Evolutionary conservation across 1,140 invertebrate species (phyloP).

Genomic region (Phortica variegata): DNA sequence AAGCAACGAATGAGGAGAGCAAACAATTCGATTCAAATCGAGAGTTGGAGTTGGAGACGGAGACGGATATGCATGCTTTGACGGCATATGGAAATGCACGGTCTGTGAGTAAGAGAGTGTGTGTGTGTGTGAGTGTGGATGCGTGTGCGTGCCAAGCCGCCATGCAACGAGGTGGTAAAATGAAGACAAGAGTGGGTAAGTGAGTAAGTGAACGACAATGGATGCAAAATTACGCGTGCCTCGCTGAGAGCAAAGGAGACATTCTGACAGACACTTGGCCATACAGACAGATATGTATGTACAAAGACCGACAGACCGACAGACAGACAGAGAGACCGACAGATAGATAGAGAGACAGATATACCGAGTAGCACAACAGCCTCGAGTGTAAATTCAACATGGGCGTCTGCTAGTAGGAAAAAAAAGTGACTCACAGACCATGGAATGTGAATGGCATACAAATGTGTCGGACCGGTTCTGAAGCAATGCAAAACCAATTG

Average conservation of each 20-base stretch:
- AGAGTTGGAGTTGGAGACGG: constrained; percentile 1
- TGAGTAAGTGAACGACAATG: too few species aligned
- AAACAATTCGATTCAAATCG: constrained; percentile 23
- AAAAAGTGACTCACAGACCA: constrained; percentile 33
- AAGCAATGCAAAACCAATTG: constrained; percentile 27
- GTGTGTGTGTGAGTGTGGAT: constrained; percentile 17
- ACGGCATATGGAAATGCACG: constrained; percentile 12
- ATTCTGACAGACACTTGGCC: too few species aligned
- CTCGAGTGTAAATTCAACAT: too few species aligned
- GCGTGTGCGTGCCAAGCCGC: too few species aligned
- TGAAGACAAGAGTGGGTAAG: too few species aligned
- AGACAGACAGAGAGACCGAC: constrained; percentile 20
- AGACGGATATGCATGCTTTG: constrained; percentile 43
- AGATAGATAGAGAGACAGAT: too few species aligned
- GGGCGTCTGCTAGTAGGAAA: too few species aligned
- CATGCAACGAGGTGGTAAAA: too few species aligned
- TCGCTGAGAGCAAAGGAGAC: constrained; percentile 6
- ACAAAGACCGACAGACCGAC: constrained; percentile 10
- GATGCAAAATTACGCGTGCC: background rate
- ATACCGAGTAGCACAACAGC: too few species aligned
- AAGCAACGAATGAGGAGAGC: constrained; percentile 8
- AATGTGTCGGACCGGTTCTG: constrained; percentile 41
- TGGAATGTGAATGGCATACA: constrained; percentile 52
- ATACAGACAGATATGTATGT: too few species aligned
- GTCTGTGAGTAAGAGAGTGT: background rate